Evolutionary conservation across 1,140 invertebrate species (phyloP).

Genomic region (Coelopa frigida): DNA sequence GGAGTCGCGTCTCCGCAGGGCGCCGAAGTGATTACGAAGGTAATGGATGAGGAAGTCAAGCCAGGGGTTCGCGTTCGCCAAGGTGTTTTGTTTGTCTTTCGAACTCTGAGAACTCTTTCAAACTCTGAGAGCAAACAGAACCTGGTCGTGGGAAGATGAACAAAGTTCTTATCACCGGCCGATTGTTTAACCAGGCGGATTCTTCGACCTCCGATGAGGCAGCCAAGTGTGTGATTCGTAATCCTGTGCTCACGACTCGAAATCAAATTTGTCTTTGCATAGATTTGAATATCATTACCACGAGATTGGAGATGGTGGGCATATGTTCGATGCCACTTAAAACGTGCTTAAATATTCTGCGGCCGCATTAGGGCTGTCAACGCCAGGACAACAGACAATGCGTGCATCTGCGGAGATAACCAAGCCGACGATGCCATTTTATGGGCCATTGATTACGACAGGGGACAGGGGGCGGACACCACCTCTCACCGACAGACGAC

Average conservation of each 20-base stretch:
- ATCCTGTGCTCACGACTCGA: neutral
- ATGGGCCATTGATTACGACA: conserved; percentile 18
- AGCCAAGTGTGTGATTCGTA: too few relatives aligned
- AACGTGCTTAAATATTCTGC: conserved; percentile 7
- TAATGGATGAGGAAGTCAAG: too few relatives aligned
- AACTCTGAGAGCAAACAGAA: too few relatives aligned
- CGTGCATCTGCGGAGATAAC: conserved; percentile 13
- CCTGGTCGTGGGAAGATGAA: too few relatives aligned
- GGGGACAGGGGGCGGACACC: neutral
- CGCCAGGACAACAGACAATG: conserved; percentile 8
- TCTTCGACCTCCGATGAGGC: too few relatives aligned
- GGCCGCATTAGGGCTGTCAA: conserved; percentile 12
- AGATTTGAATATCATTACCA: conserved; percentile 15
- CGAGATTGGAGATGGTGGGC: neutral
- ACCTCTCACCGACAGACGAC: neutral
- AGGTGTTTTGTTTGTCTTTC: too few relatives aligned
- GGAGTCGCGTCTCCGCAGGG: too few relatives aligned
- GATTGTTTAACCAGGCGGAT: too few relatives aligned
- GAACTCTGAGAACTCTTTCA: too few relatives aligned
- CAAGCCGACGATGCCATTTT: conserved; percentile 16
- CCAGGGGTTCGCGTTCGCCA: too few relatives aligned
- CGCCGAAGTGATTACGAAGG: too few relatives aligned
- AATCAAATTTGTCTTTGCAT: conserved; percentile 12
- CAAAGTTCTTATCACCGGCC: too few relatives aligned
- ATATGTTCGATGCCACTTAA: conserved; percentile 5